Base-by-base conservation (phyloP, 2,888 invertebrate genomes). In the Cosmorhoe ocellata region DNA sequence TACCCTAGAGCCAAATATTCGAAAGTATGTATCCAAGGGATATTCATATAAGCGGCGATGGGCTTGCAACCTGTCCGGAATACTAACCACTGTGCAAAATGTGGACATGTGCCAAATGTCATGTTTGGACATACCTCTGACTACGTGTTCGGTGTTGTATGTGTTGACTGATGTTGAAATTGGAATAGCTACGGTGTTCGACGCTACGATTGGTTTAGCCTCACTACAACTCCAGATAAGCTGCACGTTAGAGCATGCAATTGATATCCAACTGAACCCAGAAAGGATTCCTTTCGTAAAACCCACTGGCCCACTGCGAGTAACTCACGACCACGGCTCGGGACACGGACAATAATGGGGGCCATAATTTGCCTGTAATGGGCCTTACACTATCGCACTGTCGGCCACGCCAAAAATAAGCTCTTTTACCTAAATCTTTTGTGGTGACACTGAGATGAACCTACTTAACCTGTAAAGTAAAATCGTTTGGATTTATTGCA, bases 341-440 rank as follows among this genome's bases (percentile, higher is more conserved):
- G 80, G 87, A 83, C 84, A 73, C 69, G 71, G 73, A 71, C 79
- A 76, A 76, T 89, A 89, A 89, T 88, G 85, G 83, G 76, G 73
- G 84, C 80, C 80, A 89, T 89, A 89, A 89, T 88, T 89, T 81
- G 84, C 78, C 81, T 81, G 81, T 88, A 89, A 61, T 61, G 54
- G 56, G 54, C 50, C 81, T 79, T 72, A 77, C 76, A 86, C 88
- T 88, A 88, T 88, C 87, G 85, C 83, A 74, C 81, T 88, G 88
- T 87, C 87, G 84, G 83, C 79, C 72, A 74, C 71, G 81, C 79
- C 81, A 80, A 86, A 86, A 85, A 86, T 87, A 88, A 86, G 82
- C 81, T 84, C 79, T 72, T 76, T 77, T 74, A 66, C 69, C 64
- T 74, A 77, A 79, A 82, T 80, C 81, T 79, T 65, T 59, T 52